phyloP scores from a whole-genome alignment of 2,797 vertebrate genomes.

The Rallus crepitans region DNA sequence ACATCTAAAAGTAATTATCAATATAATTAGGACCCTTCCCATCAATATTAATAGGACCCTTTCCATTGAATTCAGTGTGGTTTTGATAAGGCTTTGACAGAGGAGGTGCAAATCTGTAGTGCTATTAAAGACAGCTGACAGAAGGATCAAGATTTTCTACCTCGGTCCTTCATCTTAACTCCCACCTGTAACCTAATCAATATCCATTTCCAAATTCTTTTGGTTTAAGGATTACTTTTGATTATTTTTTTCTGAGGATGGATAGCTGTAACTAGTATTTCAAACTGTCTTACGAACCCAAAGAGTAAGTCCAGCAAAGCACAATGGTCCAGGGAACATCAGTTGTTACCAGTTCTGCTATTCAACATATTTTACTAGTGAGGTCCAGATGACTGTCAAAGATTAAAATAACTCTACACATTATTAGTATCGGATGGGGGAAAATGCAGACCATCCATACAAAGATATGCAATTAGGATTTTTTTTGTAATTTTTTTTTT shows the following conservation, averaged over 20 bases:
- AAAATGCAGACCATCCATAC: not conserved
- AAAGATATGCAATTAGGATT: not conserved
- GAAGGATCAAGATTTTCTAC: not conserved
- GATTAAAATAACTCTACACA: not conserved
- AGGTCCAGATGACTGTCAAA: not conserved
- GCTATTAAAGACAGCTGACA: not conserved
- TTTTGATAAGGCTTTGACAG: not conserved
- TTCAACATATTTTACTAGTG: not conserved
- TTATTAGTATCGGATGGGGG: not conserved
- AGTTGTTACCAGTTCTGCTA: not conserved
- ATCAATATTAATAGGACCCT: not conserved
- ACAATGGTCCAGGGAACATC: fast-evolving
- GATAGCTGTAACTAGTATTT: not conserved
- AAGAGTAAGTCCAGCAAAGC: not conserved
- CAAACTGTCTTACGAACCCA: fast-evolving
- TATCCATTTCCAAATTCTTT: not conserved
- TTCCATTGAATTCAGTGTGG: not conserved
- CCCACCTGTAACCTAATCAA: not conserved
- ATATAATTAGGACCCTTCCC: not conserved
- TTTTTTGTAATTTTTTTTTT: fast-evolving
- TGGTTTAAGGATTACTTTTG: not conserved
- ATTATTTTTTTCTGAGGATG: not conserved
- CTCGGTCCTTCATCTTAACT: not conserved
- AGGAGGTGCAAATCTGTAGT: not conserved
- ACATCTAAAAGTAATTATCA: constrained; percentile 2